Conservation (phyloP, 2,888 invertebrate genomes). For the Polydesmus complanatus region DNA sequence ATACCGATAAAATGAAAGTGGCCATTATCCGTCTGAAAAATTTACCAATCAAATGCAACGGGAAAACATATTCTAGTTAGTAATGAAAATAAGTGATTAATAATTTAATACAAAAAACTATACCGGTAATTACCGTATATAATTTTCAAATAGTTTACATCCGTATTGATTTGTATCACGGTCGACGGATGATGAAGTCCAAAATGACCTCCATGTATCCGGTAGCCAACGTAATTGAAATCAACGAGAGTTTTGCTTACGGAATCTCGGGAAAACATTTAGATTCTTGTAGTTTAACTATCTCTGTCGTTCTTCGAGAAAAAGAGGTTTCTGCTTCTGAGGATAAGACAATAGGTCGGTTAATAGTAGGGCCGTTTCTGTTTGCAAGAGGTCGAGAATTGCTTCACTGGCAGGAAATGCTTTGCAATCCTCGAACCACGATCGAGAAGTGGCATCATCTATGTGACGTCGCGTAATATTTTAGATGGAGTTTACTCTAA, state of each 20-base stretch:
- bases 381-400: conserved; percentile 16
- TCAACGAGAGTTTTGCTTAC: conserved; percentile 15
- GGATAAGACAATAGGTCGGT: conserved; percentile 5
- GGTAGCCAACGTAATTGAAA: neutral
- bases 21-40: conserved; percentile 9
- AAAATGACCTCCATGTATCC: conserved; percentile 10
- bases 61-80: conserved; percentile 1
- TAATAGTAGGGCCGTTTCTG: conserved; percentile 17
- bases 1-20: conserved; percentile 14
- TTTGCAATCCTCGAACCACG: conserved; percentile 16
- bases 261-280: conserved; percentile 11
- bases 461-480: conserved; percentile 8
- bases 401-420: conserved; percentile 18
- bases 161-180: conserved; percentile 15
- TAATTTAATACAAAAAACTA: neutral
- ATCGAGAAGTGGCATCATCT: conserved; percentile 17
- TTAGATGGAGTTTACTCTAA: too few species aligned
- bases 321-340: neutral
- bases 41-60: conserved; percentile 1
- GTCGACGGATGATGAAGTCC: conserved; percentile 13
- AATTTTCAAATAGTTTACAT: conserved; percentile 12
- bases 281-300: conserved; percentile 13
- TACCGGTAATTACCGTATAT: neutral
- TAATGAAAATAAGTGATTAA: neutral
- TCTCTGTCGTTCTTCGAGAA: neutral